These are phyloP conservation scores for Drosophila mimetica DNA, from an alignment of 2,888 invertebrate species.

Conservation along the genomic window DNA sequence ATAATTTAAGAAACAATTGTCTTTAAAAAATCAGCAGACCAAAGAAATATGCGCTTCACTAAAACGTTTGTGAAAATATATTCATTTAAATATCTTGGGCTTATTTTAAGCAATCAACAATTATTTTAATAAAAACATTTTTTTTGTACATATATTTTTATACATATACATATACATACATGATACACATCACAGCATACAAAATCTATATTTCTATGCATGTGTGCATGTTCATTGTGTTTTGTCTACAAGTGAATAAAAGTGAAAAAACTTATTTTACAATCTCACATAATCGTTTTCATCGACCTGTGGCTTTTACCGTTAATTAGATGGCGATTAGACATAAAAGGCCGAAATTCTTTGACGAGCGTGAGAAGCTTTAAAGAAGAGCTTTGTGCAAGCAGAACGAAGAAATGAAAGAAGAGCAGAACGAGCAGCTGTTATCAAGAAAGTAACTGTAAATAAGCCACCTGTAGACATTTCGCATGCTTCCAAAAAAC, in stretches of 20 bases:
- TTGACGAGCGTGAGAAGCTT: constrained; percentile 28
- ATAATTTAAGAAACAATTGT: neutral
- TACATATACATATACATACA: too few species aligned
- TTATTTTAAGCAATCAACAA: too few species aligned
- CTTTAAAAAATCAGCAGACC: too few species aligned
- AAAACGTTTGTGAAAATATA: too few species aligned
- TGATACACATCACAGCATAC: too few species aligned
- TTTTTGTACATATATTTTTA: too few species aligned
- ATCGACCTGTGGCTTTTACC: constrained; percentile 12
- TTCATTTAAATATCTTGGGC: too few species aligned
- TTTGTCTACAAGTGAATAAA: constrained; percentile 4
- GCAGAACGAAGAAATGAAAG: constrained; percentile 10
- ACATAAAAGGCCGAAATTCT: constrained; percentile 14
- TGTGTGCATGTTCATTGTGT: neutral
- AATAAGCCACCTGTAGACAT: constrained; percentile 64
- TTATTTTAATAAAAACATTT: too few species aligned
- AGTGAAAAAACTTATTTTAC: neutral
- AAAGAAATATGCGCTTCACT: too few species aligned
- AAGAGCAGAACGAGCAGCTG: constrained; percentile 33
- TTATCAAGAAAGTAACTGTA: constrained; percentile 56
- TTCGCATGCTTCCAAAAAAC: constrained; percentile 33
- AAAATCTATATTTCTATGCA: too few species aligned
- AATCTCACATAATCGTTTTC: neutral
- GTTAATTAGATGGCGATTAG: constrained; percentile 26
- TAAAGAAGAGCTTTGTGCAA: constrained; percentile 13